These are phyloP conservation scores for Octonoba sinensis DNA, from an alignment of 2,888 invertebrate genomes.

Conservation along the genomic window DNA sequence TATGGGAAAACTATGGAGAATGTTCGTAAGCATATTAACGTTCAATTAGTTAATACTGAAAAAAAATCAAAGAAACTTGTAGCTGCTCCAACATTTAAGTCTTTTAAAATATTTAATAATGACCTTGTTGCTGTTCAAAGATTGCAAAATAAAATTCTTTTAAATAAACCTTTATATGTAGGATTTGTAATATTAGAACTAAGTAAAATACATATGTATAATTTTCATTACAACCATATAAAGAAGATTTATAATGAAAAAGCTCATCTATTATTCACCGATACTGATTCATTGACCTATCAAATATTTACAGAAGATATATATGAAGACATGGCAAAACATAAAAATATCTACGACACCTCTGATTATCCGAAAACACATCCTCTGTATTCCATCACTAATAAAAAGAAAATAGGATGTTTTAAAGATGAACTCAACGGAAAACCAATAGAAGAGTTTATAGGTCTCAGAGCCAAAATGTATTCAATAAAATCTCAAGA, in stretches of 20 bases:
- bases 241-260: constrained; percentile 65
- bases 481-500: too few relatives aligned
- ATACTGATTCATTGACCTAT: constrained; percentile 68
- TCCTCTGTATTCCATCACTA: constrained; percentile 58
- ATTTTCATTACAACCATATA: constrained; percentile 65
- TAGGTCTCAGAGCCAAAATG: constrained; percentile 65
- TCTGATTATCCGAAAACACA: constrained; percentile 67
- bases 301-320: constrained; percentile 65
- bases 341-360: constrained; percentile 65
- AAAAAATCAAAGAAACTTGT: constrained; percentile 28
- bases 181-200: constrained; percentile 67
- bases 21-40: too few relatives aligned
- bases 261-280: constrained; percentile 67
- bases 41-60: constrained; percentile 64
- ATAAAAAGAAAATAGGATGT: constrained; percentile 69
- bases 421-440: constrained; percentile 69
- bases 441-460: constrained; percentile 67
- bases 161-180: constrained; percentile 67
- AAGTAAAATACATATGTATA: constrained; percentile 68
- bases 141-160: constrained; percentile 23
- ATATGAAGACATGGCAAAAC: constrained; percentile 66
- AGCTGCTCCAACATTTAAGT: constrained; percentile 42
- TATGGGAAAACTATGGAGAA: too few relatives aligned
- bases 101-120: constrained; percentile 15
- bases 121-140: constrained; percentile 17